phyloP scores from a whole-genome alignment of 1,140 invertebrate species.

The Bombus affinis region DNA sequence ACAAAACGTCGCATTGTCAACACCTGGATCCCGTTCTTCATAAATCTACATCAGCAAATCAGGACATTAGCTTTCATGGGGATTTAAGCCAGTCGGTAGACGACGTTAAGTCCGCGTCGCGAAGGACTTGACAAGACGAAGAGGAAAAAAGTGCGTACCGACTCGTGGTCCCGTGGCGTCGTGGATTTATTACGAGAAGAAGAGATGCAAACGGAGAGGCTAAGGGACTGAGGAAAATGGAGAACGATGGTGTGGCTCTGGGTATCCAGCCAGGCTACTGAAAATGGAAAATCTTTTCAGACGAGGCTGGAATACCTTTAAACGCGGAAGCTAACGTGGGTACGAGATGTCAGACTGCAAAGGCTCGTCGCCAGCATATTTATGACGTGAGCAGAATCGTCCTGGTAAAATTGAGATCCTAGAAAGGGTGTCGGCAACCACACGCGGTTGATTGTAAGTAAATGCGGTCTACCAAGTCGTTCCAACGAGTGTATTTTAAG shows the following conservation, averaged over 20 bases:
- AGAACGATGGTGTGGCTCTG: too few relatives aligned
- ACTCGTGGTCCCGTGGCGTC: neutral
- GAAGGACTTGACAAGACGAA: neutral
- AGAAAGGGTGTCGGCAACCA: neutral
- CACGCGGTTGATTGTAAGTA: neutral
- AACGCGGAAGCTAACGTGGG: slow-evolving; percentile 7
- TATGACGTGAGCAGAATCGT: slow-evolving; percentile 24
- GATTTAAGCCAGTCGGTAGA: slow-evolving; percentile 2
- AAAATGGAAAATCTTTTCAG: slow-evolving; percentile 53
- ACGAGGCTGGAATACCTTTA: slow-evolving; percentile 33
- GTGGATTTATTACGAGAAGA: slow-evolving; percentile 17
- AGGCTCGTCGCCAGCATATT: slow-evolving; percentile 29
- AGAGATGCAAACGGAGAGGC: neutral
- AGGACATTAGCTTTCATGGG: slow-evolving; percentile 23
- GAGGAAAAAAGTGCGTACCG: slow-evolving; percentile 24
- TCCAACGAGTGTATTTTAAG: neutral
- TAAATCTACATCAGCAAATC: slow-evolving; percentile 5
- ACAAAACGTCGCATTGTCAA: neutral
- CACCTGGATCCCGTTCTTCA: neutral
- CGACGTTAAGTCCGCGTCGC: slow-evolving; percentile 29
- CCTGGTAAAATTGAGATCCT: neutral
- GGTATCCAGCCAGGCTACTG: neutral
- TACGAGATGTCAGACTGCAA: slow-evolving; percentile 24
- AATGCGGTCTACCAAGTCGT: neutral
- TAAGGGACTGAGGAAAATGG: neutral